Percentiles rank a stretch among this genome's conserved stretches.
Evolutionary conservation across 2,797 vertebrate genomes (phyloP).

Genomic region (Epinephelus awoara): DNA sequence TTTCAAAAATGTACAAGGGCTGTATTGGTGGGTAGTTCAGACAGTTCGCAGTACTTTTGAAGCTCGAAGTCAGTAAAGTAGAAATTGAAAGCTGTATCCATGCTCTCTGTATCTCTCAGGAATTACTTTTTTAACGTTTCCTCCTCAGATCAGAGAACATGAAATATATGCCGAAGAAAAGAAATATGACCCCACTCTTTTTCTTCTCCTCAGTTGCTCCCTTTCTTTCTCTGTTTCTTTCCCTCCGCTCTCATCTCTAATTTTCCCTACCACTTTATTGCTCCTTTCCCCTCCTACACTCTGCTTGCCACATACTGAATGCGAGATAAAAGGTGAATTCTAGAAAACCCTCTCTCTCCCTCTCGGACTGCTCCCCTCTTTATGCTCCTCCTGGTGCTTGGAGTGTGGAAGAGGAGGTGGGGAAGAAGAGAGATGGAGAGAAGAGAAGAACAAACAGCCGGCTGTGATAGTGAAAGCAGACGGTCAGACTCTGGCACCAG

Average conservation of each 20-base stretch:
- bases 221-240: constrained; percentile 45
- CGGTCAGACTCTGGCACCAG: constrained; percentile 53
- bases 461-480: constrained; percentile 69
- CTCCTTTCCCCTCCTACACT: constrained; percentile 40
- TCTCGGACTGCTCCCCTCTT: constrained; percentile 49
- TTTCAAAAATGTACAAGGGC: constrained; percentile 21
- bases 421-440: constrained; percentile 33
- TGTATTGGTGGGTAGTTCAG: constrained; percentile 32
- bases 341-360: constrained; percentile 37
- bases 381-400: constrained; percentile 49
- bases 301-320: constrained; percentile 49
- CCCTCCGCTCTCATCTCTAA: constrained; percentile 59
- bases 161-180: constrained; percentile 57
- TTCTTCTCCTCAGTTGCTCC: constrained; percentile 41
- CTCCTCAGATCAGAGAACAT: constrained; percentile 79
- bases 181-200: constrained; percentile 42
- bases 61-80: constrained; percentile 42
- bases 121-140: constrained; percentile 87
- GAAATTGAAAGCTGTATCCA: constrained; percentile 47
- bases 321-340: constrained; percentile 72
- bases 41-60: constrained; percentile 45
- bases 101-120: constrained; percentile 70
- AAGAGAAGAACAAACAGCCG: constrained; percentile 57
- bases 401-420: constrained; percentile 42
- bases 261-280: constrained; percentile 53